These are phyloP conservation scores for Epizoanthus fatuus DNA, from an alignment of 92 coral and sea anemone species.

Conservation along the genomic window DNA sequence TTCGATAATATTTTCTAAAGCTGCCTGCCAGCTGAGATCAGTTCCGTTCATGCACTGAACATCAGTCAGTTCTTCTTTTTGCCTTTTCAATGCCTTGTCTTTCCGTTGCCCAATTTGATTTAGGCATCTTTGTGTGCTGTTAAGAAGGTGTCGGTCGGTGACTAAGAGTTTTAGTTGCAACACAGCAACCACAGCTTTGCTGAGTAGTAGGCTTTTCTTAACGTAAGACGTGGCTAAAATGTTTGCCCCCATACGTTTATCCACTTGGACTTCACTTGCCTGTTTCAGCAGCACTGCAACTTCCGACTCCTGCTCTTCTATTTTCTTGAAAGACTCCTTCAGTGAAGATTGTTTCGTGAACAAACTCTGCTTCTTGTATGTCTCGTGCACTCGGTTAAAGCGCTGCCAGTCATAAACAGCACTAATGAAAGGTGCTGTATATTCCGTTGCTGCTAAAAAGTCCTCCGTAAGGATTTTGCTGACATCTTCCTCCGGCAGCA, in stretches of 20 bases:
- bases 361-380: constrained; percentile 3
- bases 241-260: background rate
- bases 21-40: constrained; percentile 20
- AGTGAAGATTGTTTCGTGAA: constrained; percentile 11
- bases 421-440: background rate
- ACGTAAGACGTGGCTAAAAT: constrained; percentile 11
- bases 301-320: constrained; percentile 10
- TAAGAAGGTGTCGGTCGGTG: constrained; percentile 24
- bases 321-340: constrained; percentile 1
- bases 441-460: constrained; percentile 11
- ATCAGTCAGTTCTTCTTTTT: constrained; percentile 15
- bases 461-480: constrained; percentile 22
- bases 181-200: constrained; percentile 12
- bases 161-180: constrained; percentile 19
- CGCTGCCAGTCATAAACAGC: constrained; percentile 18
- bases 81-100: constrained; percentile 30
- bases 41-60: constrained; percentile 34
- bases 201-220: constrained; percentile 2
- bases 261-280: constrained; percentile 41
- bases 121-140: constrained; percentile 16
- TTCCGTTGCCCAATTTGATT: constrained; percentile 25
- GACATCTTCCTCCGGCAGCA: constrained; percentile 5
- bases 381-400: constrained; percentile 13
- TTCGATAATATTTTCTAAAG: constrained; percentile 25
- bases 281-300: constrained; percentile 21